phyloP scores from a whole-genome alignment of 2,797 vertebrate species.

The Sebastes minor region DNA sequence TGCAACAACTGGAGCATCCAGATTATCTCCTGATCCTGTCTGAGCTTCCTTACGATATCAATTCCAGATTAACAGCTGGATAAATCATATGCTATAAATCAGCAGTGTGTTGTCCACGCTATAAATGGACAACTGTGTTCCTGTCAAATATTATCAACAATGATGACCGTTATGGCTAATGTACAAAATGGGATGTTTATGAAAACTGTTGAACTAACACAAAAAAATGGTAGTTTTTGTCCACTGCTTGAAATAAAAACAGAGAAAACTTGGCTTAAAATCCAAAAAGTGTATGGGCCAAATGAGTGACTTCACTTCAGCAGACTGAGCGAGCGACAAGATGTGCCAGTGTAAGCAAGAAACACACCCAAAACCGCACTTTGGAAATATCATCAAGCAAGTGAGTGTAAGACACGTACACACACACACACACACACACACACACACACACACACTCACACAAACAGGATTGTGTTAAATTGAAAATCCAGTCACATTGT shows the following conservation, averaged over 20 bases:
- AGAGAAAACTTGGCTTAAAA: constrained; percentile 10
- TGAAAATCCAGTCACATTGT: constrained; percentile 24
- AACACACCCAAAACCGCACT: constrained; percentile 72
- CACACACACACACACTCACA: constrained; percentile 4
- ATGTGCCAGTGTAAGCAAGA: constrained; percentile 59
- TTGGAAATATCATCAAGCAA: constrained; percentile 44
- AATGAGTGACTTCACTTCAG: constrained; percentile 59
- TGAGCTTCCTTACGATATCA: constrained; percentile 57
- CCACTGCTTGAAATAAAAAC: not conserved
- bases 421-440: not conserved
- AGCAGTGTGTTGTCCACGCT: not conserved
- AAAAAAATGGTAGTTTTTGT: not conserved
- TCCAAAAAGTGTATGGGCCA: constrained; percentile 31
- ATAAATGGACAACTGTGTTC: not conserved
- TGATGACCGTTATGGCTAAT: not conserved
- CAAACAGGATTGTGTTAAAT: not conserved
- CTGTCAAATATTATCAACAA: not conserved
- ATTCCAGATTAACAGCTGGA: constrained; percentile 52
- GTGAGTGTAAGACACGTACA: not conserved
- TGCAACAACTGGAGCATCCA: constrained; percentile 53
- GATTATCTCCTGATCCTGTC: constrained; percentile 64
- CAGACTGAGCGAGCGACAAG: constrained; percentile 36
- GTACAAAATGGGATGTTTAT: not conserved
- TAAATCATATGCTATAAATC: constrained; percentile 44
- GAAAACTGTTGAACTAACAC: not conserved